These are phyloP conservation scores for Caenorhabditis latens DNA, from an alignment of 1,140 invertebrate genomes.

Conservation along the genomic window DNA sequence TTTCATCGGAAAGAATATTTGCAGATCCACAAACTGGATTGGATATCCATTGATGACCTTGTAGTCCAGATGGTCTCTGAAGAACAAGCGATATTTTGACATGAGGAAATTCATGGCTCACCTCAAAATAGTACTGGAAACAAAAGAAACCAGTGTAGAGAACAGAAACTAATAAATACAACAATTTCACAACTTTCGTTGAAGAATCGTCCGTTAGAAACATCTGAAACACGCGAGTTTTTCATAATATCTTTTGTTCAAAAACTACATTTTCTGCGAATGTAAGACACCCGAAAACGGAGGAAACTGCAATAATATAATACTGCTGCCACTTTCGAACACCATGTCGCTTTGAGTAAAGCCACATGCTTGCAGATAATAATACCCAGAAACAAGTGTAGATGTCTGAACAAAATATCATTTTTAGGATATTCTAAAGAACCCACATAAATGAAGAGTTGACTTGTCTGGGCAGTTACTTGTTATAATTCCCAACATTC, in stretches of 20 bases:
- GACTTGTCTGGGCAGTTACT: neutral
- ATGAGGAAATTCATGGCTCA: neutral
- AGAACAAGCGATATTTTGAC: neutral
- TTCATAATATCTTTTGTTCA: neutral
- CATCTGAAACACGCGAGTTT: neutral
- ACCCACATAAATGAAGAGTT: neutral
- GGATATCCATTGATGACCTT: neutral
- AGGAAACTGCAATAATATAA: neutral
- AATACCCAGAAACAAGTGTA: neutral
- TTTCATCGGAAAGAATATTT: neutral
- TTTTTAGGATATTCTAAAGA: neutral
- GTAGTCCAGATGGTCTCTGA: neutral
- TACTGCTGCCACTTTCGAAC: slow-evolving; percentile 14
- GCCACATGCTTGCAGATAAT: neutral
- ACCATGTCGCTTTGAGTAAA: neutral
- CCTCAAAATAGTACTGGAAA: neutral
- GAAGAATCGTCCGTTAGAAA: neutral
- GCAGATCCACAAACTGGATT: neutral
- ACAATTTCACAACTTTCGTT: neutral
- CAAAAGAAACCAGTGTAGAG: neutral
- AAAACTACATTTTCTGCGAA: neutral
- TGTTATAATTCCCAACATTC: neutral
- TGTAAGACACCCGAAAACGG: neutral
- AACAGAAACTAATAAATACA: neutral
- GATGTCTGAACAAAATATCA: neutral